A percentile compares a stretch with the other conserved stretches of the same genome.
Conservation (phyloP, 2,113 vertebrate species). For the Lutjanus erythropterus region DNA sequence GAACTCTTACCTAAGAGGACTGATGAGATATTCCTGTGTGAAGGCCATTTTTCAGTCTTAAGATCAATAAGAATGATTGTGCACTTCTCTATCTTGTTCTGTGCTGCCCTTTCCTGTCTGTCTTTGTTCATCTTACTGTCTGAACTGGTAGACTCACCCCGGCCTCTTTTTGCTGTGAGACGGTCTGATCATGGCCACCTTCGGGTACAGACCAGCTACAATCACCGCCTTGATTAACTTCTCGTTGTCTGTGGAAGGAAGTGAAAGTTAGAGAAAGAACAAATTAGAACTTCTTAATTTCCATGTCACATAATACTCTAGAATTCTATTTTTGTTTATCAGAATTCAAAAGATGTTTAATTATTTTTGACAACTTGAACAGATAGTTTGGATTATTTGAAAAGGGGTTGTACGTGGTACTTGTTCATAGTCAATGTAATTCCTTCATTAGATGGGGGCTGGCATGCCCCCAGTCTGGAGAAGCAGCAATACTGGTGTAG, state of each 20-base stretch:
- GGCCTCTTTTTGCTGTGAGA: constrained; percentile 93
- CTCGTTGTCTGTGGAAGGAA: constrained; percentile 89
- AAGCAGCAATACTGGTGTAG: no score
- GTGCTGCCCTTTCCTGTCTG: not conserved
- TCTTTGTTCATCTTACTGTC: constrained; percentile 11
- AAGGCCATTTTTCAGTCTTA: constrained; percentile 27
- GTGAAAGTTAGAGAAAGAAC: not conserved
- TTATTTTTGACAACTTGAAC: no score
- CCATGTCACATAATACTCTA: rapidly evolving
- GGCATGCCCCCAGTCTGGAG: no score
- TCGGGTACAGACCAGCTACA: constrained; percentile 97
- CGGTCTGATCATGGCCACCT: constrained; percentile 95
- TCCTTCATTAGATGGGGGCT: no score
- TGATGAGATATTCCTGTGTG: constrained; percentile 27
- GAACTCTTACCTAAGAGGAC: constrained; percentile 7
- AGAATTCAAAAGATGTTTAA: no score
- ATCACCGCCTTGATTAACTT: constrained; percentile 98
- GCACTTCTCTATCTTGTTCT: constrained; percentile 6
- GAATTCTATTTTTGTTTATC: no score
- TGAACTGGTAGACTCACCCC: constrained; percentile 86
- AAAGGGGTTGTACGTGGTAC: no score
- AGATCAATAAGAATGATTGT: constrained; percentile 44
- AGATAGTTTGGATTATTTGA: no score
- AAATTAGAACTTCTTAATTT: not conserved
- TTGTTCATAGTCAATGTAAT: no score